Evolutionary conservation across 2,888 invertebrate species (phyloP).

Genomic region (Hypolimnas misippus): DNA sequence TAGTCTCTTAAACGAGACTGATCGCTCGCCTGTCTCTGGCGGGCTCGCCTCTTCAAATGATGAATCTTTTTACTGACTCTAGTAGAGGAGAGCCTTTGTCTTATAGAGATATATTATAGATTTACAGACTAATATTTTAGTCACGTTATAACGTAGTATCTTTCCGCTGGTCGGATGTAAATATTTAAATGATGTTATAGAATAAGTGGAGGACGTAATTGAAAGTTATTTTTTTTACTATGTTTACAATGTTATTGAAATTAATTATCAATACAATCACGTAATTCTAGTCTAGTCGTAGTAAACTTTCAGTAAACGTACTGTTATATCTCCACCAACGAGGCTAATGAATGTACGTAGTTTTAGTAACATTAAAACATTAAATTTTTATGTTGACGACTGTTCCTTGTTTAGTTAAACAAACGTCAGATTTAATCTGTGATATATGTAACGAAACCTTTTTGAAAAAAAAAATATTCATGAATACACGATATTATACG

Average conservation of each 20-base stretch:
- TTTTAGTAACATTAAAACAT: no score
- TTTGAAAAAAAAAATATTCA: no score
- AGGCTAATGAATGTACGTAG: no score
- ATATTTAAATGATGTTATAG: neutral
- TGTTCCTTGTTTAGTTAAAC: no score
- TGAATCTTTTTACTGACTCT: neutral
- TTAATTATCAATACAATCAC: neutral
- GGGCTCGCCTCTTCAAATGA: neutral
- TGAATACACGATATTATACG: no score
- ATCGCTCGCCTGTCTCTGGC: neutral
- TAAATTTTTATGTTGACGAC: no score
- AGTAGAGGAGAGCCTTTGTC: neutral
- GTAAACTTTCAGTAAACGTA: neutral
- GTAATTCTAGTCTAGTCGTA: slow-evolving; percentile 4
- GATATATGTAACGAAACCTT: no score
- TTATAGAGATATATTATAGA: no score
- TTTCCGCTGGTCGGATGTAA: slow-evolving; percentile 20
- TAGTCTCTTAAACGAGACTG: neutral
- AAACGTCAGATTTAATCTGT: no score
- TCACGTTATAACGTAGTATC: neutral
- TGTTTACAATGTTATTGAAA: neutral
- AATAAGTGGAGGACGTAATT: neutral
- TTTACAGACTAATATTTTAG: neutral
- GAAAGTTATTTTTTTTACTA: neutral
- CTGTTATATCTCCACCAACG: neutral